Evolutionary conservation across 2,888 invertebrate genomes (phyloP).

Genomic region (Cataglyphis cursor): DNA sequence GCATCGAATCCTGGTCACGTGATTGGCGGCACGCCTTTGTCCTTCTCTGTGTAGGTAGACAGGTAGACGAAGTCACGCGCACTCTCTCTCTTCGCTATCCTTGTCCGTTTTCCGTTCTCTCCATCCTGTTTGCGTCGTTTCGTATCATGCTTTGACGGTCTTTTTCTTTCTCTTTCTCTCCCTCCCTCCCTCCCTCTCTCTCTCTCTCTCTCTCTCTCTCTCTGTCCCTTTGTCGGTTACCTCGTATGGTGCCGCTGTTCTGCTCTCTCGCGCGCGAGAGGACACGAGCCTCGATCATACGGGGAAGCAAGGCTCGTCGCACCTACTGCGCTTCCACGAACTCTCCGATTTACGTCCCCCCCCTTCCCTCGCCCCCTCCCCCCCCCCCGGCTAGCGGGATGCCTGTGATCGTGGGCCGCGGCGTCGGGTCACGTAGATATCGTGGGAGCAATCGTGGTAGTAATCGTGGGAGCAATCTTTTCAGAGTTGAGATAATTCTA

Average conservation of each 20-base stretch:
- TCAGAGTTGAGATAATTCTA: background rate
- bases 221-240: slow-evolving; percentile 36
- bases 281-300: slow-evolving; percentile 59
- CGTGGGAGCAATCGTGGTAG: slow-evolving; percentile 55
- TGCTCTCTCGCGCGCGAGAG: slow-evolving; percentile 46
- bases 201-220: slow-evolving; percentile 16
- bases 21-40: slow-evolving; percentile 75
- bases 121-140: slow-evolving; percentile 33
- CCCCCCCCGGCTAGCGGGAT: slow-evolving; percentile 52
- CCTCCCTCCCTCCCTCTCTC: slow-evolving; percentile 22
- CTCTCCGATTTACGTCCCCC: slow-evolving; percentile 78
- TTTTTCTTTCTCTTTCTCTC: slow-evolving; percentile 44
- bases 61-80: slow-evolving; percentile 45
- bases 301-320: slow-evolving; percentile 61
- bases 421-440: slow-evolving; percentile 50
- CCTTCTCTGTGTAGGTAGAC: slow-evolving; percentile 39
- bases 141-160: slow-evolving; percentile 15
- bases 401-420: slow-evolving; percentile 31
- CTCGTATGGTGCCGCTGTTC: slow-evolving; percentile 54
- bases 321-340: slow-evolving; percentile 79
- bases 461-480: background rate
- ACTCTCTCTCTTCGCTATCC: slow-evolving; percentile 20
- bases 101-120: slow-evolving; percentile 15
- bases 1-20: slow-evolving; percentile 81
- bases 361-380: slow-evolving; percentile 17